phyloP scores from a whole-genome alignment of 2,888 invertebrate genomes.

The Drosophila lacicola region DNA sequence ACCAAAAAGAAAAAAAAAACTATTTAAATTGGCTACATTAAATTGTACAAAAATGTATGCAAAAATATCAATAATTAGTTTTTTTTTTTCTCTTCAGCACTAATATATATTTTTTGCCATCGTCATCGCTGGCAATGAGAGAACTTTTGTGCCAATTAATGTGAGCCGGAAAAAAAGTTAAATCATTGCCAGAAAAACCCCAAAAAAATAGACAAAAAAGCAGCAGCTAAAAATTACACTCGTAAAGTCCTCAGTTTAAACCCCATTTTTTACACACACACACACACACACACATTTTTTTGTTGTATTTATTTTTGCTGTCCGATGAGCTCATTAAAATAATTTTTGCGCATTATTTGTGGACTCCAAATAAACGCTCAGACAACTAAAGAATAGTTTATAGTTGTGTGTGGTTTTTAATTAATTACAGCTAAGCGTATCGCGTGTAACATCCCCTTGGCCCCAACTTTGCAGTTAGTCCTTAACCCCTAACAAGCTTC shows the following conservation, averaged over 20 bases:
- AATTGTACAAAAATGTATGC: slow-evolving; percentile 18
- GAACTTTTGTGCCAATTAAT: slow-evolving; percentile 23
- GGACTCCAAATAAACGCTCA: slow-evolving; percentile 27
- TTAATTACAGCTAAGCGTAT: slow-evolving; percentile 52
- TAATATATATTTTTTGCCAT: no score
- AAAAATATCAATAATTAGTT: slow-evolving; percentile 43
- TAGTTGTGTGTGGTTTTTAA: slow-evolving; percentile 41
- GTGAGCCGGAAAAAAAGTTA: slow-evolving; percentile 29
- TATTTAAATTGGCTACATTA: slow-evolving; percentile 36
- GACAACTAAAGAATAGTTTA: slow-evolving; percentile 19
- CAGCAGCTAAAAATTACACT: slow-evolving; percentile 10
- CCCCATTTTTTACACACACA: not conserved
- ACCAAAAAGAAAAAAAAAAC: not conserved
- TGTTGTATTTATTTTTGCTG: slow-evolving; percentile 1
- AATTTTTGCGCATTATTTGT: slow-evolving; percentile 49
- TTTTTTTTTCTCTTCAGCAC: slow-evolving; percentile 33
- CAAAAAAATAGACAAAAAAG: not conserved
- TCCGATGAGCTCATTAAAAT: slow-evolving; percentile 70
- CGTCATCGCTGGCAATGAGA: slow-evolving; percentile 50
- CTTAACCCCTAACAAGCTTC: slow-evolving; percentile 25
- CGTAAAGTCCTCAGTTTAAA: slow-evolving; percentile 12
- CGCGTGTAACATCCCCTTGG: slow-evolving; percentile 38
- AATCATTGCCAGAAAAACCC: slow-evolving; percentile 32
- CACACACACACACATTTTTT: not conserved
- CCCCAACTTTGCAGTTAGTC: not conserved